Evolutionary conservation across 2,888 invertebrate genomes (phyloP), one percentile per base, ranked within the genome.

Genomic region (Campoletis raptor): DNA sequence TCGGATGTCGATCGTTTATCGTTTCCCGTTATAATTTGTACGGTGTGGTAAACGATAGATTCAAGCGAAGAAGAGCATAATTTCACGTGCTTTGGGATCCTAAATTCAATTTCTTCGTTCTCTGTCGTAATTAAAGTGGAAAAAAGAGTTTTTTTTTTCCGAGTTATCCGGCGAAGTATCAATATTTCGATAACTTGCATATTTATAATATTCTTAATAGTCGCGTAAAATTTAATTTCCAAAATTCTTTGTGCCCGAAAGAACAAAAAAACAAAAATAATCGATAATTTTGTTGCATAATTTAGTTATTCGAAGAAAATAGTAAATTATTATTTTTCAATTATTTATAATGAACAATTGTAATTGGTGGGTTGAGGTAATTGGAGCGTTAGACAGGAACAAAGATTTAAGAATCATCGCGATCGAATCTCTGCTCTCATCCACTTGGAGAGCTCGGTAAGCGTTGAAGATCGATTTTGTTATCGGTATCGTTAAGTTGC

Each of bases 401-500:
- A 52, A 48, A 72, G n/a, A 61, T n/a, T 42, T n/a, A n/a, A 12
- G 36, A 24, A 72, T 72, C 36, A 72, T 70, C 42, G 57, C 30
- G 30, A 69, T 45, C 30, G 42, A 72, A 36, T 82, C n/a, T 64
- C 18, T 18, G 40, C 45, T 69, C 76, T 83, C 30, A 54, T 70
- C 54, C 72, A 12, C 52, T 73, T 12, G 61, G 73, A 54, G 61
- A 74, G 78, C 8, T 52, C 69, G 52, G 45, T 10, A 61, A 78
- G 54, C 81, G 85, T 70, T 69, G 70, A 77, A 86, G 84, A 88
- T 88, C 82, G 87, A 88, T 88, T 88, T 86, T 77, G 86, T 86
- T 88, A 88, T 88, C 87, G 81, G 66, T 69, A 73, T 86, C 86
- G 86, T 86, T 82, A 86, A 86, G 72, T 70, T 69, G 61, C 77